phyloP scores from a whole-genome alignment of 2,888 invertebrate species.

The Quadriops clusia region DNA sequence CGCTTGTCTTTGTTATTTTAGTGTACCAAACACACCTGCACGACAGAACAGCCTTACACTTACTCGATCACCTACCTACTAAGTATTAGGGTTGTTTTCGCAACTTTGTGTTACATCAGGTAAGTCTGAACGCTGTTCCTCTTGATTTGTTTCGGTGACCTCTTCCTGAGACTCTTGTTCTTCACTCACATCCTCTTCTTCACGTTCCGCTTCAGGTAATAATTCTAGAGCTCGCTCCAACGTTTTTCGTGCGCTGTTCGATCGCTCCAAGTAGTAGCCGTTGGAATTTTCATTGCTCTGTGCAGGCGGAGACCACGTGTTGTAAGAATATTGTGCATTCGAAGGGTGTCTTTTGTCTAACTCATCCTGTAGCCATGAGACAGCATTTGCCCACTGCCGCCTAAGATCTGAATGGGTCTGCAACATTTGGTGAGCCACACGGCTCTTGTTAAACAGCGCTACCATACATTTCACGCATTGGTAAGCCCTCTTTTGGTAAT shows the following conservation, averaged over 20 bases:
- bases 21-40: too few species aligned
- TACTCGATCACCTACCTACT: slow-evolving; percentile 12
- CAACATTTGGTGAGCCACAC: slow-evolving; percentile 67
- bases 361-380: slow-evolving; percentile 92
- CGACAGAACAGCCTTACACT: too few species aligned
- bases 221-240: slow-evolving; percentile 68
- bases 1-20: slow-evolving; percentile 13
- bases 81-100: slow-evolving; percentile 22
- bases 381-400: slow-evolving; percentile 78
- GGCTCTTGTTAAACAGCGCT: slow-evolving; percentile 75
- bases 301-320: slow-evolving; percentile 88
- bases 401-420: slow-evolving; percentile 66
- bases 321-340: slow-evolving; percentile 69
- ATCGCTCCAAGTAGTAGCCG: slow-evolving; percentile 87
- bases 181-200: slow-evolving; percentile 31
- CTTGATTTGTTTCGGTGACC: slow-evolving; percentile 20
- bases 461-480: slow-evolving; percentile 95
- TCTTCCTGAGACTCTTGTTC: slow-evolving; percentile 33
- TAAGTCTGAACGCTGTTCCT: slow-evolving; percentile 22
- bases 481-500: slow-evolving; percentile 94
- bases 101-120: slow-evolving; percentile 30
- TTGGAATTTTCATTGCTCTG: slow-evolving; percentile 92
- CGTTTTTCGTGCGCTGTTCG: slow-evolving; percentile 84
- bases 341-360: slow-evolving; percentile 62
- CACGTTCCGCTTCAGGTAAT: slow-evolving; percentile 51